Base-by-base conservation (phyloP, 2,888 invertebrate genomes). In the Dynastes grantii region DNA sequence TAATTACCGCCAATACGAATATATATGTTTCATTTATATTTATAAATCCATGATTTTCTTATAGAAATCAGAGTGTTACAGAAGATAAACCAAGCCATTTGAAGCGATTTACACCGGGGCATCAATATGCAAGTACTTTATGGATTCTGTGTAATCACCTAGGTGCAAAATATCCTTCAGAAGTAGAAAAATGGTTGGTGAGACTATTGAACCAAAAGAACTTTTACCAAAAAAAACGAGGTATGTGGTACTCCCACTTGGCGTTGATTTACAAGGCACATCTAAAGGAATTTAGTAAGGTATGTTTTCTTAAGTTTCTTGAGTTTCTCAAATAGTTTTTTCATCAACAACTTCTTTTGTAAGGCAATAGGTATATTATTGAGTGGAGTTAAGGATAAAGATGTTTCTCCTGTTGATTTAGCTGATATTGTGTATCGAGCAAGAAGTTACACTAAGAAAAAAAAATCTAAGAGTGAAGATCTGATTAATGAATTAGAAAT, bases 351-450 rank as follows among this genome's bases (percentile, higher is more conserved):
- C 9, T 8, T 90, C 82, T 82, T 78, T 67, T 83, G 85, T 40
- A 83, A 92, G 91, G 91, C 91, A 0, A 91, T 90, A 0, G 81
- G 88, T 81, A 86, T 89, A 8, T 83, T 92, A 53, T 80, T 91
- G 16, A 85, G 88, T 79, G 92, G 90, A 0, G 87, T 92, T 27
- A 86, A 86, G 16, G 84, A 79, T 63, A 80, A 73, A 80, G 71
- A 64, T 63, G 79, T 86, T 55, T 81, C 83, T 27, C 83, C 85
- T 37, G 79, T 85, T 11, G 81, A 82, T 68, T 65, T 81, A 64
- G 78, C 84, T 64, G 83, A 84, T 32, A 79, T 87, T 53, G 83
- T 80, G 51, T 76, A 82, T 16, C 78, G 83, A 77, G 84, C 82
- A 27, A 76, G 82, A 78, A 73, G 67, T 77, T 78, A 79, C 65